These are phyloP conservation scores for Cliona cf. orientalis DNA, from an alignment of 37 sponge, comb jelly and placozoan genomes.

Conservation along the genomic window DNA sequence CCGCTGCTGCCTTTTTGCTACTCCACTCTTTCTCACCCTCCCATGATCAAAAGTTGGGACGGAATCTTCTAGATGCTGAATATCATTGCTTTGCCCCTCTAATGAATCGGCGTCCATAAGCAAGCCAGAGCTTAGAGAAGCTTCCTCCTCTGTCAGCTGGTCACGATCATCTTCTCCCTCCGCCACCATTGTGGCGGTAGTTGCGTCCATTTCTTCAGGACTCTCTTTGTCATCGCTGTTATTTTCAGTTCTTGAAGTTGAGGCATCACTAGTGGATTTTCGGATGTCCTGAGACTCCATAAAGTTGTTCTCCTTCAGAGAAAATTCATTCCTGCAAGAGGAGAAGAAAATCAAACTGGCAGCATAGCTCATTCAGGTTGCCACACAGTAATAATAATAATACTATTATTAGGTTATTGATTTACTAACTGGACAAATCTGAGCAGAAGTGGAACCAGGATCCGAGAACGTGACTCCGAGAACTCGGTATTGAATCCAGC, in stretches of 20 bases:
- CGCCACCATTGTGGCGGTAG: no score
- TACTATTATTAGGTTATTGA: background rate
- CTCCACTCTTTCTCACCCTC: background rate
- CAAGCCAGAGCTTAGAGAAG: background rate
- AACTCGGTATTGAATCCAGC: constrained; percentile 19
- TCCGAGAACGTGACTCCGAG: constrained; percentile 68
- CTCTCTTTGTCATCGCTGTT: background rate
- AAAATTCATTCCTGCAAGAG: constrained; percentile 44
- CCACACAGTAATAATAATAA: background rate
- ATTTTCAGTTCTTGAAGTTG: background rate
- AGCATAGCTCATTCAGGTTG: no score
- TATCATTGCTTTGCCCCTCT: background rate
- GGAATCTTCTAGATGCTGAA: background rate
- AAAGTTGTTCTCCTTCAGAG: constrained; percentile 49
- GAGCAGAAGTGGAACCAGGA: constrained; percentile 74
- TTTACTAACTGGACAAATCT: constrained; percentile 54
- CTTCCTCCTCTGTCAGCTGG: background rate
- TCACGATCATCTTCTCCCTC: no score
- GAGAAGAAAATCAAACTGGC: background rate
- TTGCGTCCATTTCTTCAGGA: background rate
- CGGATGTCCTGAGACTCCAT: constrained; percentile 49
- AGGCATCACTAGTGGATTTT: background rate
- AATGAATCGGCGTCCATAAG: background rate
- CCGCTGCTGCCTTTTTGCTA: background rate
- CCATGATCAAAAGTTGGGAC: background rate